Evolutionary conservation across 2,113 vertebrate genomes (phyloP), one percentile per base, ranked within the genome.

Genomic region (Cebidichthys violaceus): DNA sequence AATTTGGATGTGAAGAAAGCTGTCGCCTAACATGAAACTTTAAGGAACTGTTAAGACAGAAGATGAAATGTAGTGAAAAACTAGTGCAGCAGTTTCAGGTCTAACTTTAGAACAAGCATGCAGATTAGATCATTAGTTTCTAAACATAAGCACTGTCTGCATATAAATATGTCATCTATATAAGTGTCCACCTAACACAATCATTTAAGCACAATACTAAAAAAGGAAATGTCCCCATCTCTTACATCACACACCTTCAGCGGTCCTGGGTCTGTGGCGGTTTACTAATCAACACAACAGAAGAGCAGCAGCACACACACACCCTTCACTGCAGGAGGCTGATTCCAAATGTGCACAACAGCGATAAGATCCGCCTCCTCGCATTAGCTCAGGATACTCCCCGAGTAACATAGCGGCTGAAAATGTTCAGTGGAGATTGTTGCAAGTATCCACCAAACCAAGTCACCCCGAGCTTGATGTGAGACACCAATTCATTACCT

Each of bases 321-420:
- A 82, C 90, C 92, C 90, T 84, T 37, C 9, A 45, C 81, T 90
- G 90, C 4, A 1, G 6, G 2, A 55, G 79, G 78, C 70, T 6
- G 86, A 93, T 89, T 90, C 61, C 31, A 47, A 86, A 80, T 84
- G 81, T 94, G 92, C 54, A 14, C 5, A 29, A 10, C 11, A 39
- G 22, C 24, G 92, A 95, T 94, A 94, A 93, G 82, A 57, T 10
- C 75, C 87, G 77, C 86, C 84, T 85, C 85, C 74, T 73, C 11
- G 24, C 31, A 15, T 64, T 39, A 82, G 60, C 24, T 57, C 45
- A 29, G 77, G 59, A 84, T 52, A 87, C 88, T 86, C 89, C 92
- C 90, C 35, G n/a, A 75, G 33, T 61, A 59, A 61, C 39, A 62
- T 55, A 50, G 33, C 41, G 35, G 35, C 15, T 24, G 29, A 75